Conservation (phyloP, 2,113 vertebrate species). For the Calyptommatus sinebrachiatus region DNA sequence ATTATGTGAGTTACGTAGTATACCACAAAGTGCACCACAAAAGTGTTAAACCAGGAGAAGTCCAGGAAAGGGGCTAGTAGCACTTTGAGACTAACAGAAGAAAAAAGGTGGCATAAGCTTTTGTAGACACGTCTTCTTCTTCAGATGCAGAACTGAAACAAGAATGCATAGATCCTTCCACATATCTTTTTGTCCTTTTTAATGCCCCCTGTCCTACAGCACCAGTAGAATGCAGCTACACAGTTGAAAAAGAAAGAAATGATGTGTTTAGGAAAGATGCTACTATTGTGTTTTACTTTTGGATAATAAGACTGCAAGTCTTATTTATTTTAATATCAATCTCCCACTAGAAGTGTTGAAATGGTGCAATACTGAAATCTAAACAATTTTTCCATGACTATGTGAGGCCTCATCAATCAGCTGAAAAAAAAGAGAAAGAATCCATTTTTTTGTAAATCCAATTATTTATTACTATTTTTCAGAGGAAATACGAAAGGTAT, state of each 20-base stretch:
- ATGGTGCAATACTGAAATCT: neutral
- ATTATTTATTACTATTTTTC: neutral
- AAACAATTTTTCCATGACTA: neutral
- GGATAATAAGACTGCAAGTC: neutral
- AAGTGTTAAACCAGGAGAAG: no score
- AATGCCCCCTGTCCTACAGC: neutral
- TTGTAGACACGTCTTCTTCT: no score
- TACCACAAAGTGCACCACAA: no score
- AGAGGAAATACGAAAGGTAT: neutral
- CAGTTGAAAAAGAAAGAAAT: no score
- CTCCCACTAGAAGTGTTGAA: constrained; percentile 5
- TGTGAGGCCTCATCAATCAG: constrained; percentile 2
- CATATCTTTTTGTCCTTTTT: no score
- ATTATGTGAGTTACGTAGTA: no score
- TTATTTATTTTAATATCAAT: constrained; percentile 12
- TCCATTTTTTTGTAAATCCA: neutral
- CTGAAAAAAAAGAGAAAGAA: fast-evolving
- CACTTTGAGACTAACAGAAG: no score
- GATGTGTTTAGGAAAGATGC: neutral
- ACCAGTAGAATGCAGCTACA: no score
- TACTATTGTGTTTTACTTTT: neutral
- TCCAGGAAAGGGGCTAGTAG: no score
- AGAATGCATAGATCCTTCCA: no score
- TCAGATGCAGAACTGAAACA: no score
- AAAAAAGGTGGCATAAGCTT: no score